Conservation (phyloP, 1,140 invertebrate species). For the Anastrepha ludens region DNA sequence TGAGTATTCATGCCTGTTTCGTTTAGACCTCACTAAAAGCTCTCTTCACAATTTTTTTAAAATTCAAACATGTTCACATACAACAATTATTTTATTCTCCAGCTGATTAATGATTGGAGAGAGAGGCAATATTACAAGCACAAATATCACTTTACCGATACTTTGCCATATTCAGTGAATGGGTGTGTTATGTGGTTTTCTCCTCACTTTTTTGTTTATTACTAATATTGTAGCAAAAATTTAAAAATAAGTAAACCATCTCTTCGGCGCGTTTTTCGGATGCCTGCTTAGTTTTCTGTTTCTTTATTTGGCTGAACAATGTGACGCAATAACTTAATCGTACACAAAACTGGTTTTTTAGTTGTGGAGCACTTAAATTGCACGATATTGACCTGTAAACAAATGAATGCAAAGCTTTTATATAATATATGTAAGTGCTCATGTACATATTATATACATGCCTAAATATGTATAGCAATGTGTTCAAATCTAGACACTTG, state of each 20-base stretch:
- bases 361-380: conserved; percentile 12
- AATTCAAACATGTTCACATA: neutral
- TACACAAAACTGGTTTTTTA: conserved; percentile 22
- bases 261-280: neutral
- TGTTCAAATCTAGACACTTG: neutral
- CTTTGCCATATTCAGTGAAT: no score
- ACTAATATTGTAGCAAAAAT: neutral
- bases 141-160: no score
- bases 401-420: neutral
- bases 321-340: conserved; percentile 46
- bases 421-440: conserved; percentile 5
- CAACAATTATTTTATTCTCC: neutral
- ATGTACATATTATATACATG: neutral
- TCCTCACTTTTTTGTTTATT: neutral
- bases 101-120: neutral
- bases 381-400: conserved; percentile 34
- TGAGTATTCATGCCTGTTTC: neutral
- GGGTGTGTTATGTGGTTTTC: neutral
- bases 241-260: neutral
- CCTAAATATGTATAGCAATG: neutral
- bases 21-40: neutral
- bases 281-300: neutral
- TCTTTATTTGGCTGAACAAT: neutral
- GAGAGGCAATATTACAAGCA: neutral
- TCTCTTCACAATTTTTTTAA: neutral